Conservation (phyloP, 2,113 vertebrate species). For the Madoqua kirkii region DNA sequence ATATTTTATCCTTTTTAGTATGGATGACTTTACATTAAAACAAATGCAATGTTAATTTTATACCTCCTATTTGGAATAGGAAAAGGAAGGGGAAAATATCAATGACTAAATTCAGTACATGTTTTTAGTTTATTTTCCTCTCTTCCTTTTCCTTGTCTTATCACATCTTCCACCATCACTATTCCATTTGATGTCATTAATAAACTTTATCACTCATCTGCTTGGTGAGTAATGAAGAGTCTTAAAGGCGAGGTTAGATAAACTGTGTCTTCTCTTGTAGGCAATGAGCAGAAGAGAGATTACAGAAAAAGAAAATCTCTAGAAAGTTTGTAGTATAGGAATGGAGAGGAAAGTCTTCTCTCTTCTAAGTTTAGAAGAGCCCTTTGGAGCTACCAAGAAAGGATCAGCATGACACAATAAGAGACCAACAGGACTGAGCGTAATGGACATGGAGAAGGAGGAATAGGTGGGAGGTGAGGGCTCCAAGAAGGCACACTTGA, state of each 20-base stretch:
- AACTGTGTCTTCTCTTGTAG: background rate
- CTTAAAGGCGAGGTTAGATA: background rate
- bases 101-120: background rate
- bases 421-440: background rate
- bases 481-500: background rate
- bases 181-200: background rate
- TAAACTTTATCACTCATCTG: background rate
- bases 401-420: background rate
- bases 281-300: background rate
- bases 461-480: background rate
- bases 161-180: constrained; percentile 34
- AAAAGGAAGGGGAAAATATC: background rate
- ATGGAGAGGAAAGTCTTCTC: background rate
- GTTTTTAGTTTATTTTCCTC: background rate
- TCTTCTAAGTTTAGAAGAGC: background rate
- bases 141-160: constrained; percentile 13
- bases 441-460: background rate
- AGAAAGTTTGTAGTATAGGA: background rate
- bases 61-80: background rate
- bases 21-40: background rate
- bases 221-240: background rate
- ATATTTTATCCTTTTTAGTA: background rate
- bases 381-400: background rate
- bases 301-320: background rate
- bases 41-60: background rate